A percentile compares a stretch with the other conserved stretches of the same genome.
Conservation (phyloP, 2,797 vertebrate species). For the Prionace glauca region DNA sequence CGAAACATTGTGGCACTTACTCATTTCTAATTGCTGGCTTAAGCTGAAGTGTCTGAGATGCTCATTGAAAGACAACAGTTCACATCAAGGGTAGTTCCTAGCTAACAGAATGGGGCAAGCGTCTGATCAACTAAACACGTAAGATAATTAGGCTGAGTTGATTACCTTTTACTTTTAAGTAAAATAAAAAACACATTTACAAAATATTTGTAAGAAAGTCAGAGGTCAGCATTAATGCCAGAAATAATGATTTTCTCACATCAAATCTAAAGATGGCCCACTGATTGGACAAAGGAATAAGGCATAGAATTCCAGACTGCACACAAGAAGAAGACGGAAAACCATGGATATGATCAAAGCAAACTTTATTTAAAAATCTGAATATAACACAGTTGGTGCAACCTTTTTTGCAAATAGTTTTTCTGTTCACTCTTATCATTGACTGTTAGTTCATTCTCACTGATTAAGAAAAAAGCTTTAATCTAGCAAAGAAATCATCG, state of each 20-base stretch:
- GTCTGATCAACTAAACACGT: neutral
- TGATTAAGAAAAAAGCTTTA: neutral
- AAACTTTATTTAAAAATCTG: neutral
- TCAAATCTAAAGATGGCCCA: neutral
- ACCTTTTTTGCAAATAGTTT: neutral
- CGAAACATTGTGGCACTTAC: neutral
- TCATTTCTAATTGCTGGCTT: slow-evolving; percentile 2
- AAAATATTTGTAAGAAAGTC: neutral
- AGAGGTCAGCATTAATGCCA: neutral
- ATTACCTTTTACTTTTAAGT: neutral
- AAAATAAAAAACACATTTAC: neutral
- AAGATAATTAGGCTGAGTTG: neutral
- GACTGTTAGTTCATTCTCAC: neutral
- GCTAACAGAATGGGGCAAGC: neutral
- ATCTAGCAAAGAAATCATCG: neutral
- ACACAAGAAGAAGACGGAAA: neutral
- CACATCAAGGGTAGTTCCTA: neutral
- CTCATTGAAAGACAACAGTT: neutral
- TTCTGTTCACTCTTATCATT: neutral
- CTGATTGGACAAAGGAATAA: neutral
- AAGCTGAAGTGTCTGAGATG: neutral
- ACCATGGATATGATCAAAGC: neutral
- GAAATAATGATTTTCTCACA: neutral
- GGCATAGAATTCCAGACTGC: neutral
- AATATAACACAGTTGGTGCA: neutral